A percentile compares a stretch with the other conserved stretches of the same genome.
phyloP scores from a whole-genome alignment of 2,113 vertebrate genomes.

The Aplodontia rufa region DNA sequence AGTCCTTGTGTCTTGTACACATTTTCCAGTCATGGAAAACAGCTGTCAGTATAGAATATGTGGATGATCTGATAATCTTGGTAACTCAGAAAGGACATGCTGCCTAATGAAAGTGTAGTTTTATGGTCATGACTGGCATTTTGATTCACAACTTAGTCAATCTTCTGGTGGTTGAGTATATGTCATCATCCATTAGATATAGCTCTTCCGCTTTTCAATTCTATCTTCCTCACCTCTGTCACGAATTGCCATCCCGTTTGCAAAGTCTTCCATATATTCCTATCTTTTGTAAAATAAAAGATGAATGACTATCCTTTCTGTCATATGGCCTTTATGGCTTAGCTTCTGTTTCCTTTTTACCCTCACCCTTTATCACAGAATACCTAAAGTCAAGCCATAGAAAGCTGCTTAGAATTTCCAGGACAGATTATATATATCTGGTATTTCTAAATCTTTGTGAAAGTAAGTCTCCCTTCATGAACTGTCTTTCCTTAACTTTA shows the following conservation, averaged over 20 bases:
- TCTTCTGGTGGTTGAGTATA: background rate
- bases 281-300: background rate
- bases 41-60: background rate
- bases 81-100: background rate
- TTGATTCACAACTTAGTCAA: background rate
- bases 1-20: background rate
- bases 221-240: background rate
- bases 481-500: background rate
- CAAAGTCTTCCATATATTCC: background rate
- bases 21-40: conserved; percentile 5
- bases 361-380: background rate
- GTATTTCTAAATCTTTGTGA: background rate
- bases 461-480: background rate
- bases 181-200: background rate
- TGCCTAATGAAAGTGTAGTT: background rate
- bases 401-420: background rate
- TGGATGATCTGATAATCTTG: background rate
- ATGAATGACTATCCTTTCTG: background rate
- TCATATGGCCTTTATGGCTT: background rate
- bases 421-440: background rate
- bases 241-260: background rate
- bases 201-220: background rate
- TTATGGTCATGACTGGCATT: background rate
- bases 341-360: background rate
- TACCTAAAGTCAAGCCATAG: background rate